A percentile compares a stretch with the other conserved stretches of the same genome.
phyloP scores from a whole-genome alignment of 2,888 invertebrate species.

The Listrodromus nycthemerus region DNA sequence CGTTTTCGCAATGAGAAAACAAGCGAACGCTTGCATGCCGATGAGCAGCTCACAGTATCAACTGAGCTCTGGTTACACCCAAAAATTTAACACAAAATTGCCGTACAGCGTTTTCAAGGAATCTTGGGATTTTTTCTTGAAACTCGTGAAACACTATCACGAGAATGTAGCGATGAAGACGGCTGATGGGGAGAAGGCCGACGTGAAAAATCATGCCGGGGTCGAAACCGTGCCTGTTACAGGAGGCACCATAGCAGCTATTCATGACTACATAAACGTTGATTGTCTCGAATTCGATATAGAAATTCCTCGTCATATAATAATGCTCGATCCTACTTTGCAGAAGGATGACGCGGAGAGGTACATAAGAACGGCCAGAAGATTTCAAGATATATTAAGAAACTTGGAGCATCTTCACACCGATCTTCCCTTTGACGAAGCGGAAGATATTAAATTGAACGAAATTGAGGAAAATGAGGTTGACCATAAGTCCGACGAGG shows the following conservation, averaged over 20 bases:
- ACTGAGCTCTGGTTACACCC: constrained; percentile 81
- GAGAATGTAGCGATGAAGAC: constrained; percentile 64
- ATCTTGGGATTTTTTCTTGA: constrained; percentile 77
- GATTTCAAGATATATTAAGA: constrained; percentile 82
- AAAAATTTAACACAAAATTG: constrained; percentile 85
- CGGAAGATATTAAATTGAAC: constrained; percentile 54
- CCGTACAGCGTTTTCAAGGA: constrained; percentile 85
- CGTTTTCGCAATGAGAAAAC: constrained; percentile 82
- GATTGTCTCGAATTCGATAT: constrained; percentile 83
- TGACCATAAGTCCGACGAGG: constrained; percentile 37
- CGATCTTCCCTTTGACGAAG: constrained; percentile 42
- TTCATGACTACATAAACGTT: constrained; percentile 84
- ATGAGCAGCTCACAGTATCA: constrained; percentile 86
- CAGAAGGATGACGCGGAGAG: constrained; percentile 84
- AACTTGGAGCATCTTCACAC: constrained; percentile 71
- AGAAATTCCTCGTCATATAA: constrained; percentile 86
- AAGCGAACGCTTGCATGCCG: constrained; percentile 83
- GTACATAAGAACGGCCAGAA: constrained; percentile 82
- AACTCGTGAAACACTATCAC: constrained; percentile 73
- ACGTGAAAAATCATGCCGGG: constrained; percentile 64
- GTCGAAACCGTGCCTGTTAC: constrained; percentile 83
- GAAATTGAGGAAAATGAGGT: neutral
- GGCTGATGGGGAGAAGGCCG: constrained; percentile 43
- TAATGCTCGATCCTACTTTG: constrained; percentile 86
- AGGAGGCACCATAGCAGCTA: constrained; percentile 85